Conservation (phyloP, 2,113 vertebrate species). For the Synodontis membranacea region DNA sequence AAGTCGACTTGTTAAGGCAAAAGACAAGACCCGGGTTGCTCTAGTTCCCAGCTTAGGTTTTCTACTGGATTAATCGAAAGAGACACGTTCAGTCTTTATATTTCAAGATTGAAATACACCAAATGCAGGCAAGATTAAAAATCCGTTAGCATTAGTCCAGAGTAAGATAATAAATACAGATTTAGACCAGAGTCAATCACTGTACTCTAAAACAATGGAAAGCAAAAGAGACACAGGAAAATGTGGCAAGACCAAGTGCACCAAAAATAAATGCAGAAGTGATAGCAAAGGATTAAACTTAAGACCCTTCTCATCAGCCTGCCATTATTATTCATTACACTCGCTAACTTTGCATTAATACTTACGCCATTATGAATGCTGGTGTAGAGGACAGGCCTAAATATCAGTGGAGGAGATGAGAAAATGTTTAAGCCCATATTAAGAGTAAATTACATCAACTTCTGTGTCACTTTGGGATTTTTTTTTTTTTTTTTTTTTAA, state of each 20-base stretch:
- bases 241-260: not conserved
- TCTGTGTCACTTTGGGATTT: not conserved
- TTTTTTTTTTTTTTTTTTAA: not conserved
- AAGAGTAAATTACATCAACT: not conserved
- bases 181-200: not conserved
- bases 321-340: conserved; percentile 4
- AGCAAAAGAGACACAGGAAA: not conserved
- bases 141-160: conserved; percentile 21
- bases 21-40: not conserved
- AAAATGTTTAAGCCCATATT: not conserved
- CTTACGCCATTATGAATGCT: not conserved
- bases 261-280: conserved; percentile 19
- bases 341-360: not conserved
- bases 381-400: not conserved
- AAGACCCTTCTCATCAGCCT: not conserved
- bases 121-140: conserved; percentile 5
- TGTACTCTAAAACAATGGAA: not conserved
- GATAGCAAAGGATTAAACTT: conserved; percentile 6
- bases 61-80: conserved; percentile 28
- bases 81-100: not conserved
- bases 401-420: not conserved
- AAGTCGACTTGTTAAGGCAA: conserved; percentile 43
- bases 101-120: conserved; percentile 10
- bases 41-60: conserved; percentile 21
- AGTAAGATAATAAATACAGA: conserved; percentile 30